Percentiles rank a stretch among this genome's conserved stretches.
Evolutionary conservation across 2,113 vertebrate genomes (phyloP).

Genomic region (Sapayoa aenigma): DNA sequence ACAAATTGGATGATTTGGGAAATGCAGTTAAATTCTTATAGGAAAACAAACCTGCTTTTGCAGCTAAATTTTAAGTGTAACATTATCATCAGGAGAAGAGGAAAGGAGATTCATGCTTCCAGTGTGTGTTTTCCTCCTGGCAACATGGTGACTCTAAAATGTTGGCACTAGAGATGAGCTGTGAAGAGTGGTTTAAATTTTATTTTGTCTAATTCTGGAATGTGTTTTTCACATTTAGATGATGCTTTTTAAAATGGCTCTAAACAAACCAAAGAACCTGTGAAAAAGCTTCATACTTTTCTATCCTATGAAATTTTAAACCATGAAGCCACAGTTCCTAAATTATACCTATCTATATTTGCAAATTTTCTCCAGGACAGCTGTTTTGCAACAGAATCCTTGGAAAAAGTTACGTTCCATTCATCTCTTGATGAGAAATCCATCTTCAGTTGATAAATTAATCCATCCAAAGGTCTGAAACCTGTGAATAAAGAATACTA

Average conservation of each 20-base stretch:
- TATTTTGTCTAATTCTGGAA: background rate
- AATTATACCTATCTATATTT: background rate
- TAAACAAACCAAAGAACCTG: background rate
- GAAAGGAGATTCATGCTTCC: background rate
- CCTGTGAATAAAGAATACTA: background rate
- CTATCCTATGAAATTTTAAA: background rate
- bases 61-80: background rate
- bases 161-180: background rate
- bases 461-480: background rate
- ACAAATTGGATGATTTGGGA: background rate
- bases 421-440: background rate
- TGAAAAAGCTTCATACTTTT: background rate
- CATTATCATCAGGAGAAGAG: background rate
- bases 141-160: background rate
- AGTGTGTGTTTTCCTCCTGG: background rate
- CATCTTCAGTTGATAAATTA: background rate
- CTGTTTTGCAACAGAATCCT: background rate
- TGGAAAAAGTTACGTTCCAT: background rate
- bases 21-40: background rate
- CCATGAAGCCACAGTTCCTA: background rate
- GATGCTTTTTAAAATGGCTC: background rate
- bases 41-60: background rate
- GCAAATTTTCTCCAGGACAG: background rate
- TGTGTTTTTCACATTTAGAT: background rate
- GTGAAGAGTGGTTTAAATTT: background rate